These are phyloP conservation scores for Apocrypta bakeri DNA, from an alignment of 1,140 invertebrate species.

Conservation along the genomic window DNA sequence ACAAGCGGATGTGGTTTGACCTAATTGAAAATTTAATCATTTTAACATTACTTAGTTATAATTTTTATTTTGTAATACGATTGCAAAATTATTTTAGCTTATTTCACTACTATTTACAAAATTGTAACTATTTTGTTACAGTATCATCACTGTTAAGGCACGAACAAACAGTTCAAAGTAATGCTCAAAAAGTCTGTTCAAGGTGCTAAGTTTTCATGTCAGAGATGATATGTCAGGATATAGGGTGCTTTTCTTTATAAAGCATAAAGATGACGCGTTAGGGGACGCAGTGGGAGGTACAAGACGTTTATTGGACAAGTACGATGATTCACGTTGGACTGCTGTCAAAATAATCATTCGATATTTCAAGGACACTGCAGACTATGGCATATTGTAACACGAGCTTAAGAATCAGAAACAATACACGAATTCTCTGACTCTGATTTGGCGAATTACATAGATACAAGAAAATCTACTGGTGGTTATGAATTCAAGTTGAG, in stretches of 20 bases:
- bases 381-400: constrained; percentile 24
- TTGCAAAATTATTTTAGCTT: no score
- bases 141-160: no score
- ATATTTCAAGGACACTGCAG: constrained; percentile 36
- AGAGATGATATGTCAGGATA: no score
- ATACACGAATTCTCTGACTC: constrained; percentile 41
- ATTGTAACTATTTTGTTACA: no score
- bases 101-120: no score
- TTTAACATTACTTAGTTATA: no score
- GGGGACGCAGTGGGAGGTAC: background rate
- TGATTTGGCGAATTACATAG: constrained; percentile 32
- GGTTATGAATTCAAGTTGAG: constrained; percentile 34
- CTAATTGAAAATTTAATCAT: constrained; percentile 50
- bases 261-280: no score
- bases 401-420: background rate
- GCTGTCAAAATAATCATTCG: constrained; percentile 53
- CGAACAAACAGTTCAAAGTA: no score
- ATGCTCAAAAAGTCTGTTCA: no score
- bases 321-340: constrained; percentile 37
- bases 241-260: no score
- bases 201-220: no score
- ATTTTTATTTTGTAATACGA: no score
- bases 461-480: constrained; percentile 30
- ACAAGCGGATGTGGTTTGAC: constrained; percentile 87
- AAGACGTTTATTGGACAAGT: background rate